Conservation (phyloP, 2,888 invertebrate species). For the Leptothorax acervorum region DNA sequence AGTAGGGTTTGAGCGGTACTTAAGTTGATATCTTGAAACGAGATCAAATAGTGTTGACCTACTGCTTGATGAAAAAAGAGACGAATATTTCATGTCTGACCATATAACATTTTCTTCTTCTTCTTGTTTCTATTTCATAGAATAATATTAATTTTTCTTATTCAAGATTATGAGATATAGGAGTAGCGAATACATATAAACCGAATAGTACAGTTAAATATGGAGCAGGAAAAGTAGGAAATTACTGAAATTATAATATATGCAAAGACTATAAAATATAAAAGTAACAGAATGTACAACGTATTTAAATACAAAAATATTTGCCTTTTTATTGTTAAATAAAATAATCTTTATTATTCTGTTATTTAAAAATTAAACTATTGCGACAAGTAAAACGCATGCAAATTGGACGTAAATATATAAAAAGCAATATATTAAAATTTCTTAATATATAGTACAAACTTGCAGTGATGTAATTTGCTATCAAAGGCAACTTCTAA, state of each 20-base stretch:
- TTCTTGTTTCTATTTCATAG: neutral
- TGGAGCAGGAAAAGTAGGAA: neutral
- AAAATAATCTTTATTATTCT: neutral
- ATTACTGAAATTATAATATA: neutral
- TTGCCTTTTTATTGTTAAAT: neutral
- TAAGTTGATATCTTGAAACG: neutral
- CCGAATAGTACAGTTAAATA: neutral
- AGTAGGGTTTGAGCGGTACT: neutral
- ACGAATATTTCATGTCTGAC: neutral
- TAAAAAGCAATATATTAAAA: neutral
- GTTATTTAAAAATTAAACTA: neutral
- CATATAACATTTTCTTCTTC: neutral
- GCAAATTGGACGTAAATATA: neutral
- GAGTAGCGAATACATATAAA: neutral
- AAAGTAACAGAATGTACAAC: neutral
- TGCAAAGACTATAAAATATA: neutral
- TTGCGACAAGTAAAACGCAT: neutral
- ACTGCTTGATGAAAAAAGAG: neutral
- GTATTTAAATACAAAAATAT: neutral
- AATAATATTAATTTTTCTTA: constrained; percentile 2
- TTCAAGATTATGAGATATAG: neutral
- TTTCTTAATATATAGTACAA: neutral
- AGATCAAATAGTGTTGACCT: neutral
- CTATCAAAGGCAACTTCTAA: neutral
- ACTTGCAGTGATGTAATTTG: neutral